Percentiles rank a stretch among this genome's conserved stretches.
phyloP scores from a whole-genome alignment of 2,888 invertebrate species.

The Acanthosepion esculentum region DNA sequence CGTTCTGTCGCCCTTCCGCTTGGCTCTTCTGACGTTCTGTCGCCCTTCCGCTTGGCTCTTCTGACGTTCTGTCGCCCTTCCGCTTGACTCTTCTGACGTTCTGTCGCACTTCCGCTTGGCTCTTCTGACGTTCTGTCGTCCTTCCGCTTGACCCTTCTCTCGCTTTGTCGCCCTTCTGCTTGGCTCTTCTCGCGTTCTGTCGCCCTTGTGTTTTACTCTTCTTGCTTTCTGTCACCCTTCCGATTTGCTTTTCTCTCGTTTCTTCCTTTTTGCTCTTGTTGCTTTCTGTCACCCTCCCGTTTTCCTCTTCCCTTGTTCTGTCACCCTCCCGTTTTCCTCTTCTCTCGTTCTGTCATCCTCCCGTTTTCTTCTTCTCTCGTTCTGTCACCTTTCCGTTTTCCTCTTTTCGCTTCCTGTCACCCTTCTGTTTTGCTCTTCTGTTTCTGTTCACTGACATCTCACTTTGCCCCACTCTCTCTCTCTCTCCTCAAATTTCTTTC shows the following conservation, averaged over 20 bases:
- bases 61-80: neutral
- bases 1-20: too few relatives aligned
- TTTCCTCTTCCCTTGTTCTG: fast-evolving
- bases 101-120: fast-evolving
- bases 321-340: neutral
- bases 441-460: neutral
- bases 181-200: neutral
- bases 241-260: neutral
- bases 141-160: fast-evolving
- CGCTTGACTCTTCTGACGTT: fast-evolving
- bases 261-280: neutral
- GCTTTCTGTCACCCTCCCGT: neutral
- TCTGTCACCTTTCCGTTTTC: neutral
- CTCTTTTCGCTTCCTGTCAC: too few relatives aligned
- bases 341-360: too few relatives aligned
- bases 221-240: neutral
- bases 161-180: fast-evolving
- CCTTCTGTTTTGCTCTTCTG: too few relatives aligned
- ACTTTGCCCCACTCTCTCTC: neutral
- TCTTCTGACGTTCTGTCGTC: fast-evolving
- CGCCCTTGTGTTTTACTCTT: neutral
- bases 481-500: neutral
- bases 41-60: neutral
- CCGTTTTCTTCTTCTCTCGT: neutral
- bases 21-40: neutral